Conservation (phyloP, 2,888 invertebrate genomes). For the Petrophora chlorosata region DNA sequence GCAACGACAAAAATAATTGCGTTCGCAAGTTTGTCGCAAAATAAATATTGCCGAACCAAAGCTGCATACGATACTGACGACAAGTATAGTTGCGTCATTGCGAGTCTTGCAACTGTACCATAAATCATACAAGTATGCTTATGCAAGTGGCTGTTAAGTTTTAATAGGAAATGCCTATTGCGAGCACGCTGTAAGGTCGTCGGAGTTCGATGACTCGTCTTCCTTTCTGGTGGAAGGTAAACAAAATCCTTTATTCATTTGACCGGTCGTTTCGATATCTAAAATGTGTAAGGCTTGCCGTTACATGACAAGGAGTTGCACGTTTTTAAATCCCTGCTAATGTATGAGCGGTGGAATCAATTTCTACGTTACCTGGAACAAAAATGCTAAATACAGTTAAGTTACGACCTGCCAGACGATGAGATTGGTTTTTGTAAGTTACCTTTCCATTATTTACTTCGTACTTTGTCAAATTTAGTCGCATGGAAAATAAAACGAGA, state of each 20-base stretch:
- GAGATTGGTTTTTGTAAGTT: not conserved
- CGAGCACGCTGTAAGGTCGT: constrained; percentile 26
- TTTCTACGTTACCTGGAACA: not conserved
- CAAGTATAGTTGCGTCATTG: constrained; percentile 3
- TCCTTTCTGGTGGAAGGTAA: constrained; percentile 22
- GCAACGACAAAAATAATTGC: too few species aligned
- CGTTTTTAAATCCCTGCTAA: constrained; percentile 4
- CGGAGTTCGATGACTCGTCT: constrained; percentile 33
- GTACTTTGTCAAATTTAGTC: too few species aligned
- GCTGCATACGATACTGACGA: not conserved
- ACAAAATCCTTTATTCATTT: constrained; percentile 23
- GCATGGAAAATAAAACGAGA: too few species aligned
- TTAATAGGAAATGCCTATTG: constrained; percentile 12
- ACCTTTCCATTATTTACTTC: not conserved
- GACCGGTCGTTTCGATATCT: constrained; percentile 13
- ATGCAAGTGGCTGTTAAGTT: constrained; percentile 8
- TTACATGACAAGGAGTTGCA: not conserved
- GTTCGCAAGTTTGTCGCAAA: too few species aligned
- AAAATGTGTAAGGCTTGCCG: not conserved
- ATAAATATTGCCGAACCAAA: not conserved
- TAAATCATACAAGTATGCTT: not conserved
- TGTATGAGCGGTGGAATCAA: not conserved
- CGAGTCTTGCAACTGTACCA: constrained; percentile 1
- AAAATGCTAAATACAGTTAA: constrained; percentile 6
- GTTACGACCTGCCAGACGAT: constrained; percentile 6